Evolutionary conservation across 2,888 invertebrate genomes (phyloP).

Genomic region (Nymphalis urticae): DNA sequence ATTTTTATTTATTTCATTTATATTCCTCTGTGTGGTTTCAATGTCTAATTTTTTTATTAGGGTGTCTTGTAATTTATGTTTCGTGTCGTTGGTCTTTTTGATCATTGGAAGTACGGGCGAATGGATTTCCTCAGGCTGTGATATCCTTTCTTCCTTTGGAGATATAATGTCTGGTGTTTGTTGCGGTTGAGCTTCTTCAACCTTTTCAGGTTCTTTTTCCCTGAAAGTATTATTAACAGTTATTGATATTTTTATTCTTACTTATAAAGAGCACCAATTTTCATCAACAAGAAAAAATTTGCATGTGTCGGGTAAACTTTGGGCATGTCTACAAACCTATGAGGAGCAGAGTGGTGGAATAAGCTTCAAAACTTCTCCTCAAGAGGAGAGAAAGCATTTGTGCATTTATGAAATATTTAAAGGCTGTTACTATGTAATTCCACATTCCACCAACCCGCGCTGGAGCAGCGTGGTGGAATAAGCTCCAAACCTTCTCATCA

Average conservation of each 20-base stretch:
- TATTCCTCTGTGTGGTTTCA: constrained; percentile 28
- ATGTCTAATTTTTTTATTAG: constrained; percentile 37
- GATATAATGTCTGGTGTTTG: constrained; percentile 38
- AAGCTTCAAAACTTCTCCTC: too few species aligned
- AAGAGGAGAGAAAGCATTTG: too few species aligned
- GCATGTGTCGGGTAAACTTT: too few species aligned
- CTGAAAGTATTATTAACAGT: constrained; percentile 16
- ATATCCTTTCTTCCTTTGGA: constrained; percentile 54
- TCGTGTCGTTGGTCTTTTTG: constrained; percentile 26
- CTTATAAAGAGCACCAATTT: too few species aligned
- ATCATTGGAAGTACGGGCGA: constrained; percentile 53
- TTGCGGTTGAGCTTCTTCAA: constrained; percentile 46
- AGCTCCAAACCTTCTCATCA: too few species aligned
- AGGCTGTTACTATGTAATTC: too few species aligned
- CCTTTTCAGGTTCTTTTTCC: constrained; percentile 47
- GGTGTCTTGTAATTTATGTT: neutral
- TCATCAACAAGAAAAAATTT: too few species aligned
- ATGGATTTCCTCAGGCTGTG: constrained; percentile 40
- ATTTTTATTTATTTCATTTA: constrained; percentile 18
- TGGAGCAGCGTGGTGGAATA: too few species aligned
- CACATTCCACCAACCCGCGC: too few species aligned
- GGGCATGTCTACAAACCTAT: too few species aligned
- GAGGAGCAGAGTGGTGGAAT: too few species aligned
- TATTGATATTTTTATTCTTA: neutral
- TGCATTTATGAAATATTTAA: too few species aligned